Conservation (phyloP, 2,797 vertebrate species). For the Halcyon chelicuti region DNA sequence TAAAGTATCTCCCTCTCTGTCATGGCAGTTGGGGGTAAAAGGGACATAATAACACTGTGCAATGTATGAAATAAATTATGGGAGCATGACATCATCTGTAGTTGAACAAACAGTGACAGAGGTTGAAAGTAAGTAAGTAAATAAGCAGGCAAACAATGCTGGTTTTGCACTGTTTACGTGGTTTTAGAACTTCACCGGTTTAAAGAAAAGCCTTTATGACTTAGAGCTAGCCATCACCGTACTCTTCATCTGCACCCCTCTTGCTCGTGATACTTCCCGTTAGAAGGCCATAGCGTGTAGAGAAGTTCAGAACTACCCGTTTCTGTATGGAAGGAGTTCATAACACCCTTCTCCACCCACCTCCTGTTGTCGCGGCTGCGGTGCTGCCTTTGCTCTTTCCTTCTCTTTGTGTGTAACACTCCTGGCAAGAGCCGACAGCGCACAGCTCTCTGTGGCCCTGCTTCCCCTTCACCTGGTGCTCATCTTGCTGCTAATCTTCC, state of each 20-base stretch:
- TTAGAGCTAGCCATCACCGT: background rate
- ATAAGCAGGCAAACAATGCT: background rate
- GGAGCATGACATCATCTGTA: background rate
- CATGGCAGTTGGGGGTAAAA: background rate
- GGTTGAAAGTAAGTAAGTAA: background rate
- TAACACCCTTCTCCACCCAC: background rate
- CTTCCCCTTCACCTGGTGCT: background rate
- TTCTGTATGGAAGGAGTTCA: background rate
- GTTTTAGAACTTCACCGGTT: background rate
- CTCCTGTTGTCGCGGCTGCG: rapidly evolving
- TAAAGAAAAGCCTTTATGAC: background rate
- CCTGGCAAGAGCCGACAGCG: background rate
- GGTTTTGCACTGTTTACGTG: background rate
- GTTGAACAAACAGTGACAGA: background rate
- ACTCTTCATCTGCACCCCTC: background rate
- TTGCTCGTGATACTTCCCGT: background rate
- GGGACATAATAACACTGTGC: background rate
- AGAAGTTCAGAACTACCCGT: background rate
- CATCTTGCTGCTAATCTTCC: background rate
- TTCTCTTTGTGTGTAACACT: background rate
- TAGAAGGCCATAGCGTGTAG: background rate
- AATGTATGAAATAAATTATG: background rate
- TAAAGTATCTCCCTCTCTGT: background rate
- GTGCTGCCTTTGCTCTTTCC: background rate
- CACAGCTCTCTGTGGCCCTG: background rate